phyloP scores from a whole-genome alignment of 2,888 invertebrate genomes.

The Clivina fossor region DNA sequence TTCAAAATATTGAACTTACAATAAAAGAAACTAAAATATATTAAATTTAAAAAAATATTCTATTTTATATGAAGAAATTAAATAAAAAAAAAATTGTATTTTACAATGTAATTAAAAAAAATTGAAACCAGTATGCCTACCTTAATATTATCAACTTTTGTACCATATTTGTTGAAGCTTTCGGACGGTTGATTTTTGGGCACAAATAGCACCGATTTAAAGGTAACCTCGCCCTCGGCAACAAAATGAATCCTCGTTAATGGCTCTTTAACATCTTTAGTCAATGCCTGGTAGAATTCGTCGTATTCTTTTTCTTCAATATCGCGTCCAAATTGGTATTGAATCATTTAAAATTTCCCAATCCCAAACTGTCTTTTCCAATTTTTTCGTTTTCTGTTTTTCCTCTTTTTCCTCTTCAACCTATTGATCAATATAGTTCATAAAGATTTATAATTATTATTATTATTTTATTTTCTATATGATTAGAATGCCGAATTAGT shows the following conservation, averaged over 20 bases:
- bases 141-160: conserved; percentile 92
- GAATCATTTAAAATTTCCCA: conserved; percentile 96
- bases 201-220: conserved; percentile 93
- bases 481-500: no score
- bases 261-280: conserved; percentile 84
- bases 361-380: conserved; percentile 96
- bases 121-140: no score
- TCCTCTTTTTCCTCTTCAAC: conserved; percentile 73
- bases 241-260: conserved; percentile 91
- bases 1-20: no score
- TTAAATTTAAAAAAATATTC: no score
- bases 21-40: no score
- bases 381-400: conserved; percentile 81
- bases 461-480: no score
- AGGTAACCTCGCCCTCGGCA: conserved; percentile 99
- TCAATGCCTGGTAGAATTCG: conserved; percentile 93
- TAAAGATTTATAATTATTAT: no score
- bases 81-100: no score
- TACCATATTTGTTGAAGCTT: conserved; percentile 94
- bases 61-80: no score
- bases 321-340: conserved; percentile 98
- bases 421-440: no score
- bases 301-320: conserved; percentile 88
- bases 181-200: conserved; percentile 90
- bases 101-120: no score